phyloP scores from a whole-genome alignment of 2,113 vertebrate species.

The Paradoxurus hermaphroditus region DNA sequence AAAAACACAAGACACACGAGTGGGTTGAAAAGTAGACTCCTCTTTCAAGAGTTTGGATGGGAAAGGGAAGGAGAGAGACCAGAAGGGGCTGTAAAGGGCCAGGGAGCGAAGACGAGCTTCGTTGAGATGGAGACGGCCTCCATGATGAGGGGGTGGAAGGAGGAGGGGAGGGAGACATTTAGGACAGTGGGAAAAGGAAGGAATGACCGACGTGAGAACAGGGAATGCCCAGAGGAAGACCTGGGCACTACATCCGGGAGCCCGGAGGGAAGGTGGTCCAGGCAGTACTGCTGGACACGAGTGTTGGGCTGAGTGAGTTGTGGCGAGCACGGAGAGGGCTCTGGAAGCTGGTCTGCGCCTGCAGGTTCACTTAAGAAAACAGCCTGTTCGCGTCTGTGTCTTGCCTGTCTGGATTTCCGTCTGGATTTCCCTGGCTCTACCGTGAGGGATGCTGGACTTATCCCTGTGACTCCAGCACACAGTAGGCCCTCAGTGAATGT shows the following conservation, averaged over 20 bases:
- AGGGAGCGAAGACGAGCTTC: background rate
- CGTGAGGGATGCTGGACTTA: too few relatives aligned
- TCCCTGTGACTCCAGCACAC: background rate
- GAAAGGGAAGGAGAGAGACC: background rate
- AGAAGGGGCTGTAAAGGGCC: background rate
- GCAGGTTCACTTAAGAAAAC: background rate
- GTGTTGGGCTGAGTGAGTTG: background rate
- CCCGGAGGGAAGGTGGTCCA: background rate
- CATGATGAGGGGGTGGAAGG: background rate
- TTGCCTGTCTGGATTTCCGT: background rate
- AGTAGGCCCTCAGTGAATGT: background rate
- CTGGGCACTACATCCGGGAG: background rate
- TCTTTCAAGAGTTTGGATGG: background rate
- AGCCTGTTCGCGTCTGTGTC: background rate
- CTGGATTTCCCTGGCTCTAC: background rate
- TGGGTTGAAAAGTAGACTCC: background rate
- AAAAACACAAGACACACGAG: background rate
- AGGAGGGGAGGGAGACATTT: background rate
- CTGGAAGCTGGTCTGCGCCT: background rate
- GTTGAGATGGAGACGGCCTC: background rate
- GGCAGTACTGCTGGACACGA: fast-evolving
- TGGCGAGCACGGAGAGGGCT: background rate
- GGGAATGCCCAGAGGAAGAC: background rate
- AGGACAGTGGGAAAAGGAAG: background rate
- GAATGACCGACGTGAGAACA: background rate